Evolutionary conservation across 2,888 invertebrate genomes (phyloP).

Genomic region (Hirtodrosophila histrioides): DNA sequence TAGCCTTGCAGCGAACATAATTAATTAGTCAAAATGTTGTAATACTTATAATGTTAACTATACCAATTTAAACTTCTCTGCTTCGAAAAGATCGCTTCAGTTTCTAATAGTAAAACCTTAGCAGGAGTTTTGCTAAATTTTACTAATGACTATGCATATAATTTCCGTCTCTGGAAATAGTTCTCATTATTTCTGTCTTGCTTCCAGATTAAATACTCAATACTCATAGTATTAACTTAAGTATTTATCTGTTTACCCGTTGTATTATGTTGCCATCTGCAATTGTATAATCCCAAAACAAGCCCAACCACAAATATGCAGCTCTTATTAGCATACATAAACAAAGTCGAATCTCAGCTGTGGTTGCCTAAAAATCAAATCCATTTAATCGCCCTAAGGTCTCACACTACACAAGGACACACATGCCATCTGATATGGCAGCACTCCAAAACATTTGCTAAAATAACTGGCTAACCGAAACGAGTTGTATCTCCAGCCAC

Average conservation of each 20-base stretch:
- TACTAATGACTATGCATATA: too few relatives aligned
- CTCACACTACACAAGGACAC: conserved; percentile 18
- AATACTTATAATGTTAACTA: too few relatives aligned
- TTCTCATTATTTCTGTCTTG: too few relatives aligned
- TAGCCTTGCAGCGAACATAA: too few relatives aligned
- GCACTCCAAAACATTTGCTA: conserved; percentile 44
- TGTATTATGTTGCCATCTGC: conserved; percentile 17
- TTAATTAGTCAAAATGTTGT: too few relatives aligned
- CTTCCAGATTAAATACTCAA: too few relatives aligned
- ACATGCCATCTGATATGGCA: conserved; percentile 32
- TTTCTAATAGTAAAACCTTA: too few relatives aligned
- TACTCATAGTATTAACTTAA: background rate
- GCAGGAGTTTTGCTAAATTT: too few relatives aligned
- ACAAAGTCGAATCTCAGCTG: conserved; percentile 39
- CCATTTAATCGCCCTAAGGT: conserved; percentile 66
- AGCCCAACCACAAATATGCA: conserved; percentile 47
- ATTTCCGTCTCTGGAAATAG: too few relatives aligned
- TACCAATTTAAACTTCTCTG: too few relatives aligned
- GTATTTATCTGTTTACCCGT: background rate
- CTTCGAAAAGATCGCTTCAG: too few relatives aligned
- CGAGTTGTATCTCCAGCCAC: conserved; percentile 38
- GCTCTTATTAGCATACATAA: conserved; percentile 51
- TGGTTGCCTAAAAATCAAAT: conserved; percentile 57
- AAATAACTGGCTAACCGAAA: conserved; percentile 56
- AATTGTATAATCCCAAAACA: conserved; percentile 46